Base-by-base conservation (phyloP, 1,140 invertebrate species). In the Colletes gigas region DNA sequence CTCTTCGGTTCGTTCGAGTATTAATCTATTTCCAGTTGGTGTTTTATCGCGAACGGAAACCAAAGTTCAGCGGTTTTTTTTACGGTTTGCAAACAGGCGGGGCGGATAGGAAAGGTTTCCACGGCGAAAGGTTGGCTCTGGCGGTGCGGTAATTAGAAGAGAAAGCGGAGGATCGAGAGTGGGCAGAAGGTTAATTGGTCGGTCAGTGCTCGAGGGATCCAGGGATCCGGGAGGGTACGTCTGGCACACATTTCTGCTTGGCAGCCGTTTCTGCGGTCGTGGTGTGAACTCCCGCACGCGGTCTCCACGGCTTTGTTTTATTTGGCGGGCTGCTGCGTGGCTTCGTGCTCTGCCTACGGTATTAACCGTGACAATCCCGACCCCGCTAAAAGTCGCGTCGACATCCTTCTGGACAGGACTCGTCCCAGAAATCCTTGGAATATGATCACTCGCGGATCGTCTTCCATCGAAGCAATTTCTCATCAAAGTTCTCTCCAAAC, bases 241-340 rank as follows among this genome's bases (percentile, higher is more conserved):
- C n/a, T 44, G 39, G 62, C 57, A 81, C 78, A 76, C 82, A 76
- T 84, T 85, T 68, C 67, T 59, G 30, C 15, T 12, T 67, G 74
- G 30, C 3, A 59, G 65, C 10, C 76, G 69, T 70, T 71, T 62
- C 67, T 86, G 73, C 19, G 78, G 79, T 82, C 59, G 63, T 67
- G 65, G 74, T 59, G 83, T 59, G 79, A 85, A 86, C 75, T 85
- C 59, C 52, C 66, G 67, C 83, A 85, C 83, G 83, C 77, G 84
- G 82, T 84, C 81, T 60, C 72, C 66, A 41, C 57, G 47, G 59
- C 60, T 78, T 82, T 82, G 75, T 82, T 82, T 82, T 82, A 82
- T 82, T 71, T 65, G 80, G 52, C 74, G 66, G 50, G 19, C 55
- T 50, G 72, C 72, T 50, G 72, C 72, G 72, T 44, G 60, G 59